Evolutionary conservation across 2,888 invertebrate genomes (phyloP), one percentile per base, ranked within the genome.

Genomic region (Brachyptera putata): DNA sequence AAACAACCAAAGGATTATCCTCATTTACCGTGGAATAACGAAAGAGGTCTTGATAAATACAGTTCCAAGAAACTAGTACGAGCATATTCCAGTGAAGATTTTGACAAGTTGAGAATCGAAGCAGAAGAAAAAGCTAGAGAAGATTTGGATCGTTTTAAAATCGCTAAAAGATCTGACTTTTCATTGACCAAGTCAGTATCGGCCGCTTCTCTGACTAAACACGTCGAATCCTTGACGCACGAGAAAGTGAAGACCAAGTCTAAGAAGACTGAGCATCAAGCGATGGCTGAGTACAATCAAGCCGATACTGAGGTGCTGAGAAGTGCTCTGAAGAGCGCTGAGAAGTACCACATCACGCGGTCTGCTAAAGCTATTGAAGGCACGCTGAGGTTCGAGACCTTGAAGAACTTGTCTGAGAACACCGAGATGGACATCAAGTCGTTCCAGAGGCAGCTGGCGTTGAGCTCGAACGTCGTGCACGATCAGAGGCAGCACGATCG

Each of bases 21-120:
- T 66, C 87, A 89, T 75, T 76, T 90, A 66, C 89, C 89, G 61
- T 86, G 84, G 84, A 80, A 81, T 62, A 84, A 86, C 73, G 87
- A 87, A 72, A 79, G 85, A 68, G 85, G 83, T 34, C 75, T 87
- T 64, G 79, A 81, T 66, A 84, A 84, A 70, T 86, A 85, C 72
- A 83, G 83, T 70, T 79, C 84, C 66, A 81, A 81, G 70, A 83
- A 82, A 67, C 75, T 80, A 55, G 79, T 89, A 62, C 77, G 79
- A 68, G 78, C 83, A 49, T 90, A 89, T 70, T 82, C 85, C 34
- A 79, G 81, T 65, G 81, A 82, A 68, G 88, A 89, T 70, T 76
- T 89, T 56, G 74, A 81, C 24, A 80, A 80, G 69, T 78, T 87
- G 70, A 84, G 87, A 46, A 79, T 81, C 66, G 81, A 84, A 70